Conservation (phyloP, 2,113 vertebrate genomes). For the Egretta garzetta region DNA sequence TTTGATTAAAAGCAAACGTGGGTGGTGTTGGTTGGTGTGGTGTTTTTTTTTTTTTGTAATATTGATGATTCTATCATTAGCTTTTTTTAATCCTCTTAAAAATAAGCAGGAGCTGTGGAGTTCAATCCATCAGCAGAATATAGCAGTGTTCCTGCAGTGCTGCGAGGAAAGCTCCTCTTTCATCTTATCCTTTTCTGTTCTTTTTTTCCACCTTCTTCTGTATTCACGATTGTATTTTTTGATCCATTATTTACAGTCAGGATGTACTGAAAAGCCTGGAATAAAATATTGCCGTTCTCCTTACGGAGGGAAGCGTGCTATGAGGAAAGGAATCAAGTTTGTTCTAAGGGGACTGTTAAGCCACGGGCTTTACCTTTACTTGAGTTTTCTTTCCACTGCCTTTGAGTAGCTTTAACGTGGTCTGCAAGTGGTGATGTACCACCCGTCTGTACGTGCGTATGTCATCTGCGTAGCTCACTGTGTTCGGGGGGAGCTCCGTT, state of each 20-base stretch:
- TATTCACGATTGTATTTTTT: conserved; percentile 2
- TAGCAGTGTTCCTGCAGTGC: not conserved
- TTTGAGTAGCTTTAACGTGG: not conserved
- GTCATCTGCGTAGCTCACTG: not conserved
- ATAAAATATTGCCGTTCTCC: not conserved
- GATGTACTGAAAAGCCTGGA: not conserved
- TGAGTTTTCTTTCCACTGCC: not conserved
- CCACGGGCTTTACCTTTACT: not conserved
- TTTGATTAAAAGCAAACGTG: conserved; percentile 64
- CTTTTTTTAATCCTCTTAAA: conserved; percentile 53
- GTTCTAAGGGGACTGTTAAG: not conserved
- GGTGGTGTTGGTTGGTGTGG: too few species aligned
- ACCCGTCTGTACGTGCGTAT: not conserved
- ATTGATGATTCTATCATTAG: conserved; percentile 19
- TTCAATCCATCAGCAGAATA: not conserved
- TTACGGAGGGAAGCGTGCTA: not conserved
- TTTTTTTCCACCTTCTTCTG: conserved; percentile 24
- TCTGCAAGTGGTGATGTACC: not conserved
- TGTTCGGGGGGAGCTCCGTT: not conserved
- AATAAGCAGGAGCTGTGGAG: conserved; percentile 24
- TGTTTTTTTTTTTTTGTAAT: not conserved
- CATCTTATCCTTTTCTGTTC: not conserved
- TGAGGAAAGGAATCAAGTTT: not conserved
- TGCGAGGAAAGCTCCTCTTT: conserved; percentile 21
- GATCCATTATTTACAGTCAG: conserved; percentile 23